phyloP scores from a whole-genome alignment of 2,888 invertebrate species.

The Alviniconcha strummeri region DNA sequence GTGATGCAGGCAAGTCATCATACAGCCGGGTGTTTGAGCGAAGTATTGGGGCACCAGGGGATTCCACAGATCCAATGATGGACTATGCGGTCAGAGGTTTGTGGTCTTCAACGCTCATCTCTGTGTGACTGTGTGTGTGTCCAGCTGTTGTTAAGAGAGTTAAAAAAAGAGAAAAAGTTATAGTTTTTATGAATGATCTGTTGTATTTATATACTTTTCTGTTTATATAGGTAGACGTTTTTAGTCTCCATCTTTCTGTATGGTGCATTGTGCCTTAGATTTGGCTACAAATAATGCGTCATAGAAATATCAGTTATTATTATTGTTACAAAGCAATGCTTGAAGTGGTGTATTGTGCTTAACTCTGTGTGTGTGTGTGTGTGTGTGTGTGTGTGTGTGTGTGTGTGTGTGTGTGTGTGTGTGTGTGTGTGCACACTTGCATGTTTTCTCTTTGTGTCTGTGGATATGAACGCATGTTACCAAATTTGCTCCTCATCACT shows the following conservation, averaged over 20 bases:
- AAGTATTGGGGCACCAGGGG: neutral
- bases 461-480: too few species aligned
- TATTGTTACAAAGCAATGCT: too few species aligned
- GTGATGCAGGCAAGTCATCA: neutral
- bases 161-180: too few species aligned
- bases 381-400: neutral
- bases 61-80: neutral
- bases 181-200: too few species aligned
- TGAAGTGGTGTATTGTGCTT: too few species aligned
- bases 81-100: constrained; percentile 4
- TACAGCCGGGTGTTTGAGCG: constrained; percentile 21
- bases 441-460: neutral
- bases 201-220: neutral
- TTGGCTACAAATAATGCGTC: too few species aligned
- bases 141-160: too few species aligned
- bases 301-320: too few species aligned
- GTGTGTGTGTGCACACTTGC: neutral
- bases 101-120: neutral
- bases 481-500: too few species aligned
- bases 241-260: too few species aligned
- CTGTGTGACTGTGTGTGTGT: neutral
- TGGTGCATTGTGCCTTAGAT: too few species aligned
- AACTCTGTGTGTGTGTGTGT: neutral
- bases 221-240: neutral
- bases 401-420: neutral